Percentiles rank a stretch among this genome's conserved stretches.
Conservation (phyloP, 1,140 invertebrate species). For the Sycophila sp. region DNA sequence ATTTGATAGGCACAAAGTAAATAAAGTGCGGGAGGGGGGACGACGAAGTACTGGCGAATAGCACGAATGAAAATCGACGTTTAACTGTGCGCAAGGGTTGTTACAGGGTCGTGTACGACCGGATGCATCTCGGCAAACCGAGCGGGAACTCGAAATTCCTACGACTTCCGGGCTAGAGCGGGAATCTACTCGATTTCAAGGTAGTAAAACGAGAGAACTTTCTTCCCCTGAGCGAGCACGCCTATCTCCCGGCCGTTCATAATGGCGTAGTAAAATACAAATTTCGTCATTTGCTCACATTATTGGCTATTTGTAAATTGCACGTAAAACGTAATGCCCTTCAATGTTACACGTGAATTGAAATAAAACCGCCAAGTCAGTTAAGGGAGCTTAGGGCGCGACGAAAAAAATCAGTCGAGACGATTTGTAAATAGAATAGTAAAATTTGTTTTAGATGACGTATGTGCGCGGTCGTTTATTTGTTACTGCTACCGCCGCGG, state of each 20-base stretch:
- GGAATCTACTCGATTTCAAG: constrained; percentile 48
- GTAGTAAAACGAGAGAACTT: constrained; percentile 50
- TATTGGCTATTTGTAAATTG: constrained; percentile 3
- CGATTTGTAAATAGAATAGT: constrained; percentile 35
- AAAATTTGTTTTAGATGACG: constrained; percentile 26
- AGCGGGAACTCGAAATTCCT: constrained; percentile 42
- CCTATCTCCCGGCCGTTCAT: constrained; percentile 1
- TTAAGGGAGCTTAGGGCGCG: neutral
- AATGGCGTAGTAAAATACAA: constrained; percentile 17
- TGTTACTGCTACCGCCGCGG: constrained; percentile 1
- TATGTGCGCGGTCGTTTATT: constrained; percentile 39
- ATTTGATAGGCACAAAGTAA: neutral
- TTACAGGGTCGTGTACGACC: constrained; percentile 35
- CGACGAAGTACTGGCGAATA: neutral
- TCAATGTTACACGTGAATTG: neutral
- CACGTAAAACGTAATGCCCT: neutral
- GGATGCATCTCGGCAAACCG: constrained; percentile 50
- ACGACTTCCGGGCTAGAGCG: constrained; percentile 39
- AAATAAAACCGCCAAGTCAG: neutral
- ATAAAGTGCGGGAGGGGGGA: neutral
- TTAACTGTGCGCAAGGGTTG: constrained; percentile 17
- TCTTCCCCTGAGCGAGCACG: constrained; percentile 31
- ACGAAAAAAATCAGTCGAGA: constrained; percentile 4
- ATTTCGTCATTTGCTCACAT: neutral
- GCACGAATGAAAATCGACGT: neutral